Conservation (phyloP, 1,140 invertebrate species). For the Drosophila hydei region DNA sequence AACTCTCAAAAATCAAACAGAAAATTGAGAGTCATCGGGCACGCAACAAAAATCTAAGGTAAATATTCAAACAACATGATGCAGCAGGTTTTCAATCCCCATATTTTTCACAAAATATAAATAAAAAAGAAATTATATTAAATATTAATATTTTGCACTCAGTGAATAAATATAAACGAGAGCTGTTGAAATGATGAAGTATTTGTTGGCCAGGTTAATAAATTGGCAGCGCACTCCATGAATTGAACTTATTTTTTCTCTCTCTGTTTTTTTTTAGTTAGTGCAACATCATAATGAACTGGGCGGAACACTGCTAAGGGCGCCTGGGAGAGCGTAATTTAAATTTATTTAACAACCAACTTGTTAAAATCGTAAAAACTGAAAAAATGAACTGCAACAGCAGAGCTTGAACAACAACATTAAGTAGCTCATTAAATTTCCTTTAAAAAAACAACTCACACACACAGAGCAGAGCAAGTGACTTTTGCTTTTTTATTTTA, state of each 20-base stretch:
- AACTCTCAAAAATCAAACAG: constrained; percentile 3
- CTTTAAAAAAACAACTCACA: constrained; percentile 36
- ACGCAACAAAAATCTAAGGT: constrained; percentile 10
- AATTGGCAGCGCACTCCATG: constrained; percentile 57
- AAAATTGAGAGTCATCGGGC: constrained; percentile 18
- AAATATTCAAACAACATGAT: constrained; percentile 31
- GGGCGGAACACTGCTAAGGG: constrained; percentile 42
- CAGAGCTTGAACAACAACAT: constrained; percentile 55
- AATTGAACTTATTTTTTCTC: constrained; percentile 35
- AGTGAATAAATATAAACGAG: constrained; percentile 21
- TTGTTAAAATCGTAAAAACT: constrained; percentile 69
- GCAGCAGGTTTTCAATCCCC: background rate
- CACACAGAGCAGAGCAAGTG: constrained; percentile 54
- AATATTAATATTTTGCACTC: constrained; percentile 26
- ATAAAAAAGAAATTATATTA: constrained; percentile 1
- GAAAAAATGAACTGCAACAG: constrained; percentile 48
- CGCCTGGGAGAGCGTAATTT: constrained; percentile 65
- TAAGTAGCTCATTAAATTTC: constrained; percentile 81
- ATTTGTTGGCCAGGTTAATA: constrained; percentile 59
- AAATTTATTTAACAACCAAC: constrained; percentile 80
- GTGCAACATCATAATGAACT: constrained; percentile 52
- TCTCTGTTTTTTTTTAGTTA: constrained; percentile 2
- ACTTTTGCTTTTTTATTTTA: constrained; percentile 68
- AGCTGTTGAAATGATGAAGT: constrained; percentile 62
- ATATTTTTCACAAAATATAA: constrained; percentile 1